Conservation (phyloP, 2,888 invertebrate genomes). For the Drosophila flavopinicola region DNA sequence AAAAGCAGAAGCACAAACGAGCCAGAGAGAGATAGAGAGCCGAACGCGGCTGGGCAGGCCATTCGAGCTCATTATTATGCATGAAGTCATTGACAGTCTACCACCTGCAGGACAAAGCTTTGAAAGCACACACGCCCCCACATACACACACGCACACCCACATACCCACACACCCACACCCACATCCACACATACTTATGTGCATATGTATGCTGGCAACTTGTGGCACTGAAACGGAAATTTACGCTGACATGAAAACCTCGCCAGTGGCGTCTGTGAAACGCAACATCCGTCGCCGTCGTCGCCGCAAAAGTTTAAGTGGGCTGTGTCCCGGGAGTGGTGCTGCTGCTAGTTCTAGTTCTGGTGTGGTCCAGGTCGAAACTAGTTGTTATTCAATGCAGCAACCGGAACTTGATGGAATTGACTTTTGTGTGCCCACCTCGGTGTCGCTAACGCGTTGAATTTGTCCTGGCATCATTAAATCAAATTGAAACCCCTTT, state of each 20-base stretch:
- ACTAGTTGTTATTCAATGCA: slow-evolving; percentile 77
- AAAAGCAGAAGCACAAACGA: slow-evolving; percentile 2
- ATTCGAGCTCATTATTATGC: slow-evolving; percentile 71
- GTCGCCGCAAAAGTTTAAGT: slow-evolving; percentile 65
- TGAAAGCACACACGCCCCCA: slow-evolving; percentile 29
- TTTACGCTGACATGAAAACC: slow-evolving; percentile 78
- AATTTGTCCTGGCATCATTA: slow-evolving; percentile 77
- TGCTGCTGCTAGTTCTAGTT: slow-evolving; percentile 12
- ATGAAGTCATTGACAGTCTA: slow-evolving; percentile 75
- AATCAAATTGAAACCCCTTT: slow-evolving; percentile 79
- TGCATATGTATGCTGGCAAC: slow-evolving; percentile 24
- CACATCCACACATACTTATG: slow-evolving; percentile 6
- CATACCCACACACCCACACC: slow-evolving; percentile 2
- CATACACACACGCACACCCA: slow-evolving; percentile 18
- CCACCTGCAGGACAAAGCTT: slow-evolving; percentile 74
- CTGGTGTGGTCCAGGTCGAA: slow-evolving; percentile 28
- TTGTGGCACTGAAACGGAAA: slow-evolving; percentile 70
- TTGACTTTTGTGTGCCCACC: slow-evolving; percentile 68
- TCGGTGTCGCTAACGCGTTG: slow-evolving; percentile 61
- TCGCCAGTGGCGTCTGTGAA: slow-evolving; percentile 70
- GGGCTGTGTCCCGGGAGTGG: slow-evolving; percentile 41
- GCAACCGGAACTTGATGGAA: slow-evolving; percentile 77
- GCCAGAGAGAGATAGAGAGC: slow-evolving; percentile 1
- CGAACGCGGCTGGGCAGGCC: slow-evolving; percentile 20
- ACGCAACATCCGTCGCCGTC: slow-evolving; percentile 64